Evolutionary conservation across 1,140 invertebrate genomes (phyloP).

Genomic region (Drosophila lacteicornis): DNA sequence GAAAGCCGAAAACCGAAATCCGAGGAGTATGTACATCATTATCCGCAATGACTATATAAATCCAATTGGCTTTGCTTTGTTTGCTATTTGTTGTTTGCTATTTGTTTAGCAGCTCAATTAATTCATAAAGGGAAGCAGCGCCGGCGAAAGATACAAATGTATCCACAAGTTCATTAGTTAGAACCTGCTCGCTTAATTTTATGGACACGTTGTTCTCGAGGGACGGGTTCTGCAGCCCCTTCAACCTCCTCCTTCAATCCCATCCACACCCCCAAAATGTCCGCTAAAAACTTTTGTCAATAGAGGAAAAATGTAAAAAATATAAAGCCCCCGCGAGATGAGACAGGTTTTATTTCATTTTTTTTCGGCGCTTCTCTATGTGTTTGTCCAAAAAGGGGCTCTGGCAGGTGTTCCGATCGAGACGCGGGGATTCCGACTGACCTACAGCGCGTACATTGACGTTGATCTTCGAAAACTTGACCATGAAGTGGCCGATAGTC

Average conservation of each 20-base stretch:
- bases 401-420: neutral
- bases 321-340: conserved; percentile 5
- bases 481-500: conserved; percentile 34
- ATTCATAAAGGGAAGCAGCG: conserved; percentile 38
- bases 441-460: conserved; percentile 77
- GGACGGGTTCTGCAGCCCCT: conserved; percentile 7
- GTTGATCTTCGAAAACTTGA: conserved; percentile 41
- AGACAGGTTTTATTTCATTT: conserved; percentile 12
- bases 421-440: conserved; percentile 28
- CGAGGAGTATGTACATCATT: conserved; percentile 14
- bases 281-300: conserved; percentile 67
- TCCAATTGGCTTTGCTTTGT: conserved; percentile 21
- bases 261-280: neutral
- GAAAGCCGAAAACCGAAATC: neutral
- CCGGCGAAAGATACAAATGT: conserved; percentile 19
- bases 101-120: conserved; percentile 40
- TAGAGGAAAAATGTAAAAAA: conserved; percentile 25
- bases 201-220: conserved; percentile 47
- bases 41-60: conserved; percentile 17
- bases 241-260: neutral
- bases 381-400: conserved; percentile 16
- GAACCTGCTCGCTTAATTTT: conserved; percentile 42
- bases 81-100: conserved; percentile 6
- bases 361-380: conserved; percentile 7
- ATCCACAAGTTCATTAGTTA: conserved; percentile 26